Percentiles rank a stretch among this genome's conserved stretches.
phyloP scores from a whole-genome alignment of 2,888 invertebrate species.

The Dicyrtomina minuta region DNA sequence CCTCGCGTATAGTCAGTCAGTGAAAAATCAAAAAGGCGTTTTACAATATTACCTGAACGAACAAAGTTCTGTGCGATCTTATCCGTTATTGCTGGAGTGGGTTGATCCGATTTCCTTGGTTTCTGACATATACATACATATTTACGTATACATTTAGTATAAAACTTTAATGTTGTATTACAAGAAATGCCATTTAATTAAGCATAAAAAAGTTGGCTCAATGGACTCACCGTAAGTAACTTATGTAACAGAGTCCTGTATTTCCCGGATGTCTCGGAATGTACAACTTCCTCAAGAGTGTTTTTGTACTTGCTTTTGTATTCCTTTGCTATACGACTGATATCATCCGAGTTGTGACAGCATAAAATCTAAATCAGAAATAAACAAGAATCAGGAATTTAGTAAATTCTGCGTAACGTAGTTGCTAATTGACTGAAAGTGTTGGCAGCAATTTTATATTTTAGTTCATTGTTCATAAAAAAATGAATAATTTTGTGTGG shows the following conservation, averaged over 20 bases:
- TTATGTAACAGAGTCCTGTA: conserved; percentile 3
- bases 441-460: too few species aligned
- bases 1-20: too few species aligned
- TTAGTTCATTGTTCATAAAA: too few species aligned
- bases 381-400: too few species aligned
- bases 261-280: conserved; percentile 18
- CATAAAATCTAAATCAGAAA: conserved; percentile 14
- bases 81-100: too few species aligned
- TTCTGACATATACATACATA: neutral
- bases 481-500: too few species aligned
- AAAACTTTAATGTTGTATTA: neutral
- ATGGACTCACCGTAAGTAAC: conserved; percentile 19
- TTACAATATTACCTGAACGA: conserved; percentile 8
- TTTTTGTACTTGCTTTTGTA: conserved; percentile 1
- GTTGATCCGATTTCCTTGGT: neutral
- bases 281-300: conserved; percentile 1
- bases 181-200: neutral
- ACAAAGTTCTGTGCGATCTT: conserved; percentile 16
- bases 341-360: conserved; percentile 3
- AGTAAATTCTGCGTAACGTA: too few species aligned
- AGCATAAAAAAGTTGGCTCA: too few species aligned
- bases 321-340: neutral
- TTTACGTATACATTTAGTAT: neutral
- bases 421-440: too few species aligned
- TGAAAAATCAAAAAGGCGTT: too few species aligned